A percentile compares a stretch with the other conserved stretches of the same genome.
These are phyloP conservation scores for Argyresthia goedartella DNA, from an alignment of 2,888 invertebrate species.

Conservation along the genomic window DNA sequence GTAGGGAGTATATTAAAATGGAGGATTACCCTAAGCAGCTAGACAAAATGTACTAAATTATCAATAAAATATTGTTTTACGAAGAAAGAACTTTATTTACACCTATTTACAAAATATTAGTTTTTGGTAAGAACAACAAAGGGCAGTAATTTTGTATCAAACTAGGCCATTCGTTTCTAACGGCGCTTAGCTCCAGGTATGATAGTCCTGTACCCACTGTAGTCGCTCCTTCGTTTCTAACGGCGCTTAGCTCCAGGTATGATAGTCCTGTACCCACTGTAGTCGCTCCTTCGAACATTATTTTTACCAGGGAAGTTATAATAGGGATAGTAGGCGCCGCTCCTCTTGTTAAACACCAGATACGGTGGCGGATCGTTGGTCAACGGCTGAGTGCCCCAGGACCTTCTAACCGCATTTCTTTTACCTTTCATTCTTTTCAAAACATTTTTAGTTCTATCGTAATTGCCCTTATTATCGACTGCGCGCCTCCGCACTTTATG, in stretches of 20 bases:
- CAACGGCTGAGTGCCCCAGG: slow-evolving; percentile 8
- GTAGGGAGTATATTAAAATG: slow-evolving; percentile 7
- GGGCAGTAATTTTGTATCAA: no score
- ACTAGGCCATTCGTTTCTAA: no score
- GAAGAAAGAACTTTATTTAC: slow-evolving; percentile 9
- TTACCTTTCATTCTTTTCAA: slow-evolving; percentile 17
- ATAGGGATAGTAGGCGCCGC: slow-evolving; percentile 49
- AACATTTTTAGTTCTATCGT: no score
- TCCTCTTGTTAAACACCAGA: slow-evolving; percentile 45
- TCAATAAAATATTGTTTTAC: slow-evolving; percentile 23
- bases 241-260: no score
- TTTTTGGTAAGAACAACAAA: no score
- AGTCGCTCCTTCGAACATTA: slow-evolving; percentile 17
- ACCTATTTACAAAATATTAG: no score
- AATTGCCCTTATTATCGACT: no score
- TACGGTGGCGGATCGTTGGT: slow-evolving; percentile 39
- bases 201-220: no score
- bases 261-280: no score
- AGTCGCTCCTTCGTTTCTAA: no score
- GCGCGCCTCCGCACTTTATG: no score
- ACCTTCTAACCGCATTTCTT: slow-evolving; percentile 23
- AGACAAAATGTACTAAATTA: slow-evolving; percentile 22
- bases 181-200: no score
- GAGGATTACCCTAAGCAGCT: slow-evolving; percentile 19
- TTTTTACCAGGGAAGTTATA: slow-evolving; percentile 38